Evolutionary conservation across 2,888 invertebrate genomes (phyloP).

Genomic region (Apodemia mormo): DNA sequence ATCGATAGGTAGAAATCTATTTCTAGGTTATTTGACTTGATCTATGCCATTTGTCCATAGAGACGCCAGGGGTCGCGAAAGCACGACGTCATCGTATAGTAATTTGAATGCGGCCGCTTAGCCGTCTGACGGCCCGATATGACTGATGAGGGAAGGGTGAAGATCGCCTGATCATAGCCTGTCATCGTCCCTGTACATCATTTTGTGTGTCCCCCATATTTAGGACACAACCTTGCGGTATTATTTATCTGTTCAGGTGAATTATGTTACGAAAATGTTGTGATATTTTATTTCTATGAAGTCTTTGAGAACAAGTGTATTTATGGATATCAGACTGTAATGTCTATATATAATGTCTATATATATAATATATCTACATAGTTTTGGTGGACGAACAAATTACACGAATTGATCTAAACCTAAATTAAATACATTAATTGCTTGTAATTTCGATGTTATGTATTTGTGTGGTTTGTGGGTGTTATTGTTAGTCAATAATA

Average conservation of each 20-base stretch:
- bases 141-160: constrained; percentile 81
- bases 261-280: constrained; percentile 20
- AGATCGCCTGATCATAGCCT: constrained; percentile 69
- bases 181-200: constrained; percentile 67
- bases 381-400: too few relatives aligned
- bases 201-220: constrained; percentile 63
- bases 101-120: constrained; percentile 81
- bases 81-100: constrained; percentile 78
- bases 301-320: background rate
- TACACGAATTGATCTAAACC: too few relatives aligned
- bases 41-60: constrained; percentile 57
- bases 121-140: constrained; percentile 69
- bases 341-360: too few relatives aligned
- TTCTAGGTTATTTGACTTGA: constrained; percentile 24
- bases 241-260: constrained; percentile 52
- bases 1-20: constrained; percentile 22
- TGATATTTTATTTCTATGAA: background rate
- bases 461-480: too few relatives aligned
- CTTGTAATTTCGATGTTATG: too few relatives aligned
- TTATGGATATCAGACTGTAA: too few relatives aligned
- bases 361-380: too few relatives aligned
- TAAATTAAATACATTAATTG: too few relatives aligned
- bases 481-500: too few relatives aligned
- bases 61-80: constrained; percentile 75
- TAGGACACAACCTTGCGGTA: constrained; percentile 49